phyloP scores from a whole-genome alignment of 2,113 vertebrate genomes.

The Gallinago media region DNA sequence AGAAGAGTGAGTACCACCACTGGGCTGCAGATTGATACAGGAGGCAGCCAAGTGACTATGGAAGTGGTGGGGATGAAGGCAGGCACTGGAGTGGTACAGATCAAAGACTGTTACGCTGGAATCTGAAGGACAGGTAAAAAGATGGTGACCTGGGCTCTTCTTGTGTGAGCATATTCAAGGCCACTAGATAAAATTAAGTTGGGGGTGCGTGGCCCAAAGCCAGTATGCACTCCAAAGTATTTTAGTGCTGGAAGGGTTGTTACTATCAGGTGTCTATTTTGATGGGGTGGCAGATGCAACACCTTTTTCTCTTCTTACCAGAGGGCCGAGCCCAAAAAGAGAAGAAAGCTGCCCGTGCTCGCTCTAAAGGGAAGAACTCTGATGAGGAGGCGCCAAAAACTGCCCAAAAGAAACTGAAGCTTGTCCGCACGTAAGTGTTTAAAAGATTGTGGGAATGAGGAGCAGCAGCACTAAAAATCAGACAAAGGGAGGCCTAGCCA shows the following conservation, averaged over 20 bases:
- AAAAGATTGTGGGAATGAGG: not conserved
- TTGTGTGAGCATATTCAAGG: not conserved
- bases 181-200: not conserved
- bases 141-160: conserved; percentile 25
- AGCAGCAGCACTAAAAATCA: not conserved
- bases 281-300: not conserved
- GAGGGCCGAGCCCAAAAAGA: conserved; percentile 91
- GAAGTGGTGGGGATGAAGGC: conserved; percentile 63
- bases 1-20: conserved; percentile 87
- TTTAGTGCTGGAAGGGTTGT: not conserved
- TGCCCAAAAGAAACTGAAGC: conserved; percentile 93
- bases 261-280: not conserved
- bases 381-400: conserved; percentile 93
- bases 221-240: not conserved
- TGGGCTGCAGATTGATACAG: conserved; percentile 45
- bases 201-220: not conserved
- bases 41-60: not conserved
- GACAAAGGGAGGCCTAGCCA: not conserved
- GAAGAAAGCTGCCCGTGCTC: conserved; percentile 91
- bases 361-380: conserved; percentile 94
- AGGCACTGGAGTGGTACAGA: conserved; percentile 55
- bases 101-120: conserved; percentile 52
- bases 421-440: conserved; percentile 88
- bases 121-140: conserved; percentile 56
- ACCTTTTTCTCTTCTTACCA: conserved; percentile 53